phyloP scores from a whole-genome alignment of 2,797 vertebrate genomes.

The Heliangelus exortis region DNA sequence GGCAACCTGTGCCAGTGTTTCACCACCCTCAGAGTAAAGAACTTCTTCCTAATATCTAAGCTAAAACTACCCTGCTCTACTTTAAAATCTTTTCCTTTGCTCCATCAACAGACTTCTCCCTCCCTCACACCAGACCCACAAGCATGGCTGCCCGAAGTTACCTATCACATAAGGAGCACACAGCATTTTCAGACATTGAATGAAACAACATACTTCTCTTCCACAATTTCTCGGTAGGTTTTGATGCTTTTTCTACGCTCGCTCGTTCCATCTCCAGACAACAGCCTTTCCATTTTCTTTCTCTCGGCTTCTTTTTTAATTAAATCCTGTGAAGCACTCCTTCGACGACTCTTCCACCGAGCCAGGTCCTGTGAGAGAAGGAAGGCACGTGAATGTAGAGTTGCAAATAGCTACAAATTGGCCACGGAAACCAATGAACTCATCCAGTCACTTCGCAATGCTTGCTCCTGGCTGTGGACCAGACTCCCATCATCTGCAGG shows the following conservation, averaged over 20 bases:
- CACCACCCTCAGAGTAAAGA: no score
- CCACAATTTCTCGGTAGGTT: slow-evolving; percentile 96
- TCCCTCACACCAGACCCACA: neutral
- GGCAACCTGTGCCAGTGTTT: no score
- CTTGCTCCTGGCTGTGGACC: neutral
- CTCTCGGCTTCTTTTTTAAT: slow-evolving; percentile 98
- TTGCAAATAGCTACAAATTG: neutral
- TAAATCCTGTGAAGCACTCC: slow-evolving; percentile 95
- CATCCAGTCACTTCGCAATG: neutral
- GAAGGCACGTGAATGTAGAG: neutral
- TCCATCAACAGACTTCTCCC: neutral
- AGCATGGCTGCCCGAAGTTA: neutral
- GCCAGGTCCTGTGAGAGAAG: slow-evolving; percentile 87
- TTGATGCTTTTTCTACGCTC: slow-evolving; percentile 95
- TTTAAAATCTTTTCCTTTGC: neutral
- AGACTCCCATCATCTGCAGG: neutral
- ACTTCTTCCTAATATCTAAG: no score
- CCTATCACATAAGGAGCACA: neutral
- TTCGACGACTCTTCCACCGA: slow-evolving; percentile 93
- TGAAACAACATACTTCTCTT: slow-evolving; percentile 91
- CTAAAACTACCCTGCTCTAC: no score
- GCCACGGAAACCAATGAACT: neutral
- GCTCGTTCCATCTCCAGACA: slow-evolving; percentile 77
- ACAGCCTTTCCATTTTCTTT: slow-evolving; percentile 92
- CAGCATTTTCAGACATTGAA: neutral